Conservation (phyloP, 1,140 invertebrate genomes). For the Pentalonia nigronervosa region DNA sequence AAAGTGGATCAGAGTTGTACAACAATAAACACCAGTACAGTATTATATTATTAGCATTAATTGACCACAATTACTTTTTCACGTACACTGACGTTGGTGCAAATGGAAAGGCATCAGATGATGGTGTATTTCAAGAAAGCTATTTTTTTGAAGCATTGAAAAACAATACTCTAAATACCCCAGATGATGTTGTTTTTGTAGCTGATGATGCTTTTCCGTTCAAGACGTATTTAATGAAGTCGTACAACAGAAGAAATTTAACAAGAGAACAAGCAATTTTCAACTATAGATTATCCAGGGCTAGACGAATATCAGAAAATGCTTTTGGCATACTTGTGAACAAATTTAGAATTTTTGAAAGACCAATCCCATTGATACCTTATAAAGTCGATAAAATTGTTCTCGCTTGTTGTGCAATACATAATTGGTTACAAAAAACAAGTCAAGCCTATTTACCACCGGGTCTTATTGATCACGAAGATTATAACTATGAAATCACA, state of each 20-base stretch:
- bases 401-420: conserved; percentile 61
- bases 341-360: conserved; percentile 65
- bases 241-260: conserved; percentile 34
- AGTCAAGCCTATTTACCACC: conserved; percentile 34
- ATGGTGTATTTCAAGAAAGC: conserved; percentile 61
- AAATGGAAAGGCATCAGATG: conserved; percentile 63
- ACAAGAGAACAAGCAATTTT: conserved; percentile 63
- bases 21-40: conserved; percentile 67
- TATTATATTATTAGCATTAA: conserved; percentile 64
- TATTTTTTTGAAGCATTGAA: conserved; percentile 34
- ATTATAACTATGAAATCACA: conserved; percentile 57
- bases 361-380: conserved; percentile 61
- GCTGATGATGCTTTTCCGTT: conserved; percentile 59
- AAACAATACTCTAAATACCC: conserved; percentile 45
- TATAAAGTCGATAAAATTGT: conserved; percentile 63
- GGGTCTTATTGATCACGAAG: conserved; percentile 34
- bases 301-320: conserved; percentile 64
- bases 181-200: conserved; percentile 30
- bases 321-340: conserved; percentile 65
- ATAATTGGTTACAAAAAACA: conserved; percentile 60
- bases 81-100: conserved; percentile 61
- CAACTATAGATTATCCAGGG: conserved; percentile 63
- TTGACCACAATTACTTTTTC: conserved; percentile 63
- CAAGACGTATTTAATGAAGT: conserved; percentile 54
- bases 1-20: conserved; percentile 64